Base-by-base conservation (phyloP, 1,140 invertebrate genomes). In the Daktulosphaira vitifoliae region DNA sequence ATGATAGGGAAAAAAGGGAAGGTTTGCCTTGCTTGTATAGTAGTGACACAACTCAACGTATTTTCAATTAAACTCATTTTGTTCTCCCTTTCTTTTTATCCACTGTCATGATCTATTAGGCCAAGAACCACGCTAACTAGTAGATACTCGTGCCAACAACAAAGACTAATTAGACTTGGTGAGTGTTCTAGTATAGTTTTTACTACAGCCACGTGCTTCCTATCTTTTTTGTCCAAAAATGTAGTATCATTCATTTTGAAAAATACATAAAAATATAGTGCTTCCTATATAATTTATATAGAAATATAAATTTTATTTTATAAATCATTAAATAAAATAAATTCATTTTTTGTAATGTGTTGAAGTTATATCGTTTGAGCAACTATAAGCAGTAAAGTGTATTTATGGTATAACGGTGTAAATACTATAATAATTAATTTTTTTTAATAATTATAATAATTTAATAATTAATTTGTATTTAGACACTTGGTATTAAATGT, bases 21-120 rank as follows among this genome's bases (percentile, higher is more conserved):
- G 38, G 52, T 54, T 54, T n/a, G 37, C 16, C 33, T 39, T 20
- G 37, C 23, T 42, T 20, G 29, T 33, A 44, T 39, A 22, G 13
- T 42, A 22, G 38, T 39, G 39, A 59, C 38, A 59, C 22, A 56
- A 56, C 53, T 9, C 20, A 44, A 22, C 42, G 53, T 44, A 38
- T 59, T 59, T 59, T 59, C 53, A 59, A 59, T 59, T 44, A 59
- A 38, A 59, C 39, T 59, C 53, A 44, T 59, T 59, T 59, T 44
- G 39, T n/a, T 44, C 39, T 59, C 23, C 23, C 22, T 59, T 59
- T 42, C 20, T 59, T 59, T 59, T 42, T 42, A 59, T 44, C 38
- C 15, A 38, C 22, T 33, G 23, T 23, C 52, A 13, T 54, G 52
- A 54, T 54, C 33, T 54, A 54, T 54, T 54, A 54, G 52, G 52